Base-by-base conservation (phyloP, 2,113 vertebrate species). In the Bostrychus sinensis region DNA sequence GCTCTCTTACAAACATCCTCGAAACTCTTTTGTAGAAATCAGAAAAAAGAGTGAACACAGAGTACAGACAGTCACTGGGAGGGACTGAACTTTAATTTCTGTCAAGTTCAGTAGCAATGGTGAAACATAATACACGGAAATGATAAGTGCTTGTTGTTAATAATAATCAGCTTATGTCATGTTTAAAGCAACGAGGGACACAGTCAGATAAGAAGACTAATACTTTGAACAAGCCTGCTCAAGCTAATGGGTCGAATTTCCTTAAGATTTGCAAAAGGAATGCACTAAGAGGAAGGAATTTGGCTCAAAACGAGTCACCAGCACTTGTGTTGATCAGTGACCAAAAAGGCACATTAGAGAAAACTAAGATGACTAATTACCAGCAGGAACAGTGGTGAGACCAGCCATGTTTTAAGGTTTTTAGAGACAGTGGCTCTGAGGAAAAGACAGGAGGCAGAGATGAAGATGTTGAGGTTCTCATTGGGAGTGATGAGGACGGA, bases 1-100 rank as follows among this genome's bases (percentile, higher is more conserved):
- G 22, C 10, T 65, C 53, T 78, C 36, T 65, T 67, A 79, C 61
- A 46, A 48, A 63, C 67, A 83, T 89, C 83, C 81, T 81, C 32
- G 19, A 62, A 38, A 17, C 34, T 4, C 56, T 36, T 13, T 10
- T 16, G 11, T 13, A 32, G 22, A 48, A 39, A 43, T 48, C 14
- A 19, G 20, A 38, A 55, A 66, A 64, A 14, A 72, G n/a, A 34
- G 14, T 2, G n/a, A 23, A 12, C 2, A 4, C 16, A 16, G 4
- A 45, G 62, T 23, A 62, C 41, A 26, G 45, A 42, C 0, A 1
- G 30, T n/a, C 66, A 53, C 41, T 7, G 8, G 22, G 2, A 22
- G 45, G 9, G 7, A 56, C 46, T 50, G 28, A 56, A 17, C 17
- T 4, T 14, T 25, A 1, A 7, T 11, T 7, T 62, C 22, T 19